Evolutionary conservation across 2,113 vertebrate genomes (phyloP), one percentile per base, ranked within the genome.

Genomic region (Elephas maximus): DNA sequence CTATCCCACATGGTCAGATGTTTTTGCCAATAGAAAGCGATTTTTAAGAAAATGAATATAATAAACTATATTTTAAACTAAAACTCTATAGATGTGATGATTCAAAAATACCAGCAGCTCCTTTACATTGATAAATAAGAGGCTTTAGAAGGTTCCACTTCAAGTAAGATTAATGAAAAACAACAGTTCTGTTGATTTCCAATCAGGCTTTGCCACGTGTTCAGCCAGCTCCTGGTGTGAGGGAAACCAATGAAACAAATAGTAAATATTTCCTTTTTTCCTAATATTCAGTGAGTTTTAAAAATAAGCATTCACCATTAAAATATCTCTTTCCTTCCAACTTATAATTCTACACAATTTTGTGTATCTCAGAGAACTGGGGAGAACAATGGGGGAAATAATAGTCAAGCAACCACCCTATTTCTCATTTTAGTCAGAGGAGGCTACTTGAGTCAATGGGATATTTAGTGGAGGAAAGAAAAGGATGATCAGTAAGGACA

Each of bases 11-110:
- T 18, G 30, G 30, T 73, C 63, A 80, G 48, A 44, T n/a, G 65
- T 74, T 53, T 96, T 91, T 88, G 21, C 48, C 92, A 77, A 67
- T 20, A 88, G 63, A 93, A 96, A 91, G 20, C 37, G 71, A 63
- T 65, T 80, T 86, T 79, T 8, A 10, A 69, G 53, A 86, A 48
- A 90, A 48, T 37, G 6, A 33, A 63, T 30, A 69, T 63, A 81
- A 82, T 82, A 62, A 95, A 76, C 11, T 12, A 63, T 26, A 44
- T 48, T 92, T 76, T 92, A 69, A 91, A 83, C 30, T 85, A 80
- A 94, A 92, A 82, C 51, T 81, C 48, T 71, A 33, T 41, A 67
- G 26, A 78, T n/a, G 33, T n/a, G 24, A 79, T 80, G 33, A 81
- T 81, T 95, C 18, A 24, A 95, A 92, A 83, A 51, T 60, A 60